Evolutionary conservation across 1,140 invertebrate genomes (phyloP).

Genomic region (Gryon sp.): DNA sequence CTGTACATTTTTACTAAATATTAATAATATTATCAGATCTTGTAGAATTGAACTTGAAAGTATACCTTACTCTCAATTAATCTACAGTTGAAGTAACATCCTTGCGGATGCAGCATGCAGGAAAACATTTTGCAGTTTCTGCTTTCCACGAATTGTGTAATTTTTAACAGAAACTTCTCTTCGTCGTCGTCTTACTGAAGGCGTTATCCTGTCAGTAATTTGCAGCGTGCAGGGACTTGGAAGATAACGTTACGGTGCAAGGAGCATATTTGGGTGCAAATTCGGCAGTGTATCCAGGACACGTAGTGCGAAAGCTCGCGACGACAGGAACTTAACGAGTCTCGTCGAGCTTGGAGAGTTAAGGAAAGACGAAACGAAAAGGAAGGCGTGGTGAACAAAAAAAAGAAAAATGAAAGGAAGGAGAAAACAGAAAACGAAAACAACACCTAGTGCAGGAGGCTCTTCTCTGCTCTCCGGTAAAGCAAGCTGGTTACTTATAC

Average conservation of each 20-base stretch:
- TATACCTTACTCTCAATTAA: too few relatives aligned
- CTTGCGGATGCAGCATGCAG: background rate
- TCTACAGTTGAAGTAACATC: background rate
- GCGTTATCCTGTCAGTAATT: conserved; percentile 42
- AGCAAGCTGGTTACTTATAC: conserved; percentile 55
- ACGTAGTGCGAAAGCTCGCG: conserved; percentile 54
- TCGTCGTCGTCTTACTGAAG: conserved; percentile 33
- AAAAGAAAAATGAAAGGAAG: too few relatives aligned
- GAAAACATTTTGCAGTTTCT: too few relatives aligned
- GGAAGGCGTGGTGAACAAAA: conserved; percentile 4
- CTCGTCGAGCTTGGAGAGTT: conserved; percentile 34
- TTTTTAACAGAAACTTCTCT: conserved; percentile 37
- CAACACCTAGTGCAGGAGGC: background rate
- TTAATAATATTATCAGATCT: too few relatives aligned
- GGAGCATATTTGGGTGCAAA: conserved; percentile 39
- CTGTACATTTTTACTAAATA: too few relatives aligned
- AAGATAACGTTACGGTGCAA: conserved; percentile 13
- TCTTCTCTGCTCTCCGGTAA: conserved; percentile 10
- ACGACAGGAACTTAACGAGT: conserved; percentile 58
- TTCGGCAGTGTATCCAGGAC: conserved; percentile 45
- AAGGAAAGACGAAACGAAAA: conserved; percentile 4
- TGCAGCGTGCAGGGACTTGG: conserved; percentile 10
- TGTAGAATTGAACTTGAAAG: too few relatives aligned
- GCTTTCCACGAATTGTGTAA: conserved; percentile 27
- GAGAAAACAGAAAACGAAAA: conserved; percentile 15